Percentiles rank a stretch among this genome's conserved stretches.
Conservation (phyloP, 30 jellyfish, hydroid and myxozoan genomes). For the Kudoa iwatai region DNA sequence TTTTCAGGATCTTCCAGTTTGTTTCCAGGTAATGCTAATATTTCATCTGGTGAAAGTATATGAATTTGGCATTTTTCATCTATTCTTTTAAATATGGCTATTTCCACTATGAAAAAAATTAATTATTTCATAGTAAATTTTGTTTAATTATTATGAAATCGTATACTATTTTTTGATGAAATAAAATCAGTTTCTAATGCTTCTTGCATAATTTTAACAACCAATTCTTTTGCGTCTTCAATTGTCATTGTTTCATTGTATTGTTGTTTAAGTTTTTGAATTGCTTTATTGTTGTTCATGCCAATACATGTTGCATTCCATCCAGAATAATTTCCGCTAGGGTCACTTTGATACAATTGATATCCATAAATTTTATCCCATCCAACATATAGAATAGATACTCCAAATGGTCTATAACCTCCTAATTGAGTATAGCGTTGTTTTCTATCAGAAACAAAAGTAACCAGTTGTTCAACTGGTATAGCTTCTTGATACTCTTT, state of each 20-base stretch:
- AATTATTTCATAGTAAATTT: too few relatives aligned
- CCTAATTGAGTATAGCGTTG: conserved; percentile 96
- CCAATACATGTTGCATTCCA: conserved; percentile 99
- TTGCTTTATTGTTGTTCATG: conserved; percentile 69
- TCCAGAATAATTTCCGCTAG: conserved; percentile 89
- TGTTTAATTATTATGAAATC: too few relatives aligned
- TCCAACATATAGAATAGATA: conserved; percentile 60
- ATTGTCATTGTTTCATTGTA: conserved; percentile 38
- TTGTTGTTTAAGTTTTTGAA: conserved; percentile 53
- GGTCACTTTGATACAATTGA: conserved; percentile 87
- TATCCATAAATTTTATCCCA: conserved; percentile 85
- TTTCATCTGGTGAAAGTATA: too few relatives aligned
- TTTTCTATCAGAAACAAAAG: conserved; percentile 47
- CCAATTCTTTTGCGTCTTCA: conserved; percentile 39
- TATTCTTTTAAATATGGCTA: too few relatives aligned
- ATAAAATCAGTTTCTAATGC: too few relatives aligned
- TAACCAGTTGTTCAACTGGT: conserved; percentile 81
- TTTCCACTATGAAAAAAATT: too few relatives aligned
- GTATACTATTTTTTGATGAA: too few relatives aligned
- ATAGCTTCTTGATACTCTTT: conserved; percentile 71
- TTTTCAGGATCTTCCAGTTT: too few relatives aligned
- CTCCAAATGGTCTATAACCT: conserved; percentile 98
- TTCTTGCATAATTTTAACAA: conserved; percentile 37
- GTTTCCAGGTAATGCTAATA: too few relatives aligned
- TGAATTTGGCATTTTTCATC: too few relatives aligned